Evolutionary conservation across 2,888 invertebrate genomes (phyloP), one percentile per base, ranked within the genome.

Genomic region (Temnothorax unifasciatus): DNA sequence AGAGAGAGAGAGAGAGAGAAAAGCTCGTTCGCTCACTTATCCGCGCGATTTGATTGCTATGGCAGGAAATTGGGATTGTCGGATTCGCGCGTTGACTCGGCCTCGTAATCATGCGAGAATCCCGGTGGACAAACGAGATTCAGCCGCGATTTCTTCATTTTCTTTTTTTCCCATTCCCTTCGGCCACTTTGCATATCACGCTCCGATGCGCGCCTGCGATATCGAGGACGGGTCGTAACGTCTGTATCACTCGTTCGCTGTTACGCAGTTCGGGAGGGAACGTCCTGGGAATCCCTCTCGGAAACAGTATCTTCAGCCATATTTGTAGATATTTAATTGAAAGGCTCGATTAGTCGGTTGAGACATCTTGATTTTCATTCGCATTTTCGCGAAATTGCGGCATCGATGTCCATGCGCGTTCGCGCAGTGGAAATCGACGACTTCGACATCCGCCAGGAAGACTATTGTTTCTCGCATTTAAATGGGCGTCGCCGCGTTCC

Each of bases 61-160:
- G 82, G 68, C 68, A 83, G 83, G 75, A 84, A 82, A 84, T 84
- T 84, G 74, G 83, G 57, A 84, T 75, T 83, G 82, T 82, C 44
- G 74, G 75, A 84, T 69, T 69, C 69, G 74, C 69, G 74, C 69
- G 82, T 83, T 83, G 68, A 69, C 52, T 63, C 29, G 71, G 71
- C 69, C 21, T 82, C 75, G 52, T 75, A 71, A 59, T 63, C 63
- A 63, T 63, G 74, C 44, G 74, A 71, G 81, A 63, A 82, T 61
- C 34, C 61, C 25, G 54, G 63, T 63, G 54, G 44, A 82, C 75
- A 63, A 68, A 54, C 11, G 50, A 75, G 73, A 75, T 64, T 21
- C 75, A 44, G 38, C 5, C 11, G 34, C 38, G 66, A 41, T 25
- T 68, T 52, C 47, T 83, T 77, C 71, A 47, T 47, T 41, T 38